phyloP scores from a whole-genome alignment of 2,888 invertebrate genomes.

The Panorpa germanica region DNA sequence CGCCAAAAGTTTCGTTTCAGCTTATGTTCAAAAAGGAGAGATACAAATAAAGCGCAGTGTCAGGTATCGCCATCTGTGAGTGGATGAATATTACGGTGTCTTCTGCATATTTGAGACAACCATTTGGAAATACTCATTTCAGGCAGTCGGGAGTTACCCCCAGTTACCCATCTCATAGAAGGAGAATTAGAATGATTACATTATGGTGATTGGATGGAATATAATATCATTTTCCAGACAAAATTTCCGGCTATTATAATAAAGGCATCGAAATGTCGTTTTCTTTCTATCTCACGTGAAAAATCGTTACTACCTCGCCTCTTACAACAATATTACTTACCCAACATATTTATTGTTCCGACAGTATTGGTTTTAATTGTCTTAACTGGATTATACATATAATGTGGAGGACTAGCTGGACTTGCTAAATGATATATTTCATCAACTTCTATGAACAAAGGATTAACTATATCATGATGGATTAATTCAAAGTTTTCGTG shows the following conservation, averaged over 20 bases:
- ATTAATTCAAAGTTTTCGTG: conserved; percentile 98
- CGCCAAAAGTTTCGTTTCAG: neutral
- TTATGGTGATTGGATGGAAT: too few relatives aligned
- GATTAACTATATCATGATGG: conserved; percentile 97
- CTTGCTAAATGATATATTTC: conserved; percentile 98
- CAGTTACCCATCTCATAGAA: too few relatives aligned
- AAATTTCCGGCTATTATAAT: too few relatives aligned
- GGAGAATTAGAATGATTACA: too few relatives aligned
- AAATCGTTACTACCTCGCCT: too few relatives aligned
- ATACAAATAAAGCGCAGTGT: neutral
- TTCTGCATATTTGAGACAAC: too few relatives aligned
- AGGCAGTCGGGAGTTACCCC: too few relatives aligned
- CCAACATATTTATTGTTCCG: conserved; percentile 85
- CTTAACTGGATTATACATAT: conserved; percentile 99
- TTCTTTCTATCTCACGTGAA: too few relatives aligned
- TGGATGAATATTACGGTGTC: too few relatives aligned
- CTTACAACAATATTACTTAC: conserved; percentile 28
- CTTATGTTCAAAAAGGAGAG: neutral
- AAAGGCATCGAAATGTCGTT: too few relatives aligned
- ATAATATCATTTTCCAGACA: too few relatives aligned
- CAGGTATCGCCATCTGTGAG: neutral
- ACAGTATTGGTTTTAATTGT: conserved; percentile 98
- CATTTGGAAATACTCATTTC: too few relatives aligned
- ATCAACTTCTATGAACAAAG: conserved; percentile 90
- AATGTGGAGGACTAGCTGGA: conserved; percentile 97